Conservation (phyloP, 1,140 invertebrate species). For the Myzus persicae region DNA sequence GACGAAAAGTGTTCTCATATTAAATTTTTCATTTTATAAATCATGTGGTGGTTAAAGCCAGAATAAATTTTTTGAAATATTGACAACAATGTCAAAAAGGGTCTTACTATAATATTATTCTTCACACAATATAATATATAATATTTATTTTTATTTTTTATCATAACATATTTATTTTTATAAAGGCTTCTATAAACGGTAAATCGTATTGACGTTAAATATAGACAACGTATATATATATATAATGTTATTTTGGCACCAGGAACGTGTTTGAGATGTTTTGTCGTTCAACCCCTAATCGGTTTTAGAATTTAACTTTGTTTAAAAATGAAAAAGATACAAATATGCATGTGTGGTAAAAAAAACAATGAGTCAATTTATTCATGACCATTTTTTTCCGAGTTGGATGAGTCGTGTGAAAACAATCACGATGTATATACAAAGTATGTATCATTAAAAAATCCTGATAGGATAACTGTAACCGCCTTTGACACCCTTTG, state of each 20-base stretch:
- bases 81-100: not conserved
- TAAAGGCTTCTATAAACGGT: not conserved
- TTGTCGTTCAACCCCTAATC: not conserved
- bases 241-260: not conserved
- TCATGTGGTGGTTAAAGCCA: not conserved
- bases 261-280: not conserved
- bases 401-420: not conserved
- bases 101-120: not conserved
- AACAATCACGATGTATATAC: not conserved
- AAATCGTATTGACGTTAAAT: not conserved
- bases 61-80: constrained; percentile 10
- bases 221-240: not conserved
- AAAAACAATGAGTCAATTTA: constrained; percentile 7
- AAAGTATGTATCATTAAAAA: constrained; percentile 15
- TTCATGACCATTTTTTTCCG: not conserved
- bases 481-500: constrained; percentile 41
- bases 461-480: constrained; percentile 3
- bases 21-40: not conserved
- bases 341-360: not conserved
- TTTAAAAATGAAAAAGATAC: not conserved
- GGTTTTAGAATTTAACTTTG: not conserved
- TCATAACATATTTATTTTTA: not conserved
- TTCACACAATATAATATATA: not conserved
- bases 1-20: not conserved
- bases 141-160: not conserved